Evolutionary conservation across 2,113 vertebrate species (phyloP).

Genomic region (Oncorhynchus kisutch): DNA sequence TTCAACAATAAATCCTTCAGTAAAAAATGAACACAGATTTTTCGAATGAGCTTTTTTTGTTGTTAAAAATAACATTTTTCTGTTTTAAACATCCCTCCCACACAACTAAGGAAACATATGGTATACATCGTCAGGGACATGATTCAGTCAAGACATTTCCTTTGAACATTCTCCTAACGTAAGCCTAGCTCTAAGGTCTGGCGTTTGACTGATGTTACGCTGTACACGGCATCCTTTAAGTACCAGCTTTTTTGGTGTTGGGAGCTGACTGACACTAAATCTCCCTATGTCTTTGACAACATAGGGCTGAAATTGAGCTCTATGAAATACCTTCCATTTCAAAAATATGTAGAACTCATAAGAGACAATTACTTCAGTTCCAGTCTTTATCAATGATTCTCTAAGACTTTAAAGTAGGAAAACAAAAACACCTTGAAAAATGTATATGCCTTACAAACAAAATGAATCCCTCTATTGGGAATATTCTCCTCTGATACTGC

Average conservation of each 20-base stretch:
- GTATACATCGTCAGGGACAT: constrained; percentile 1
- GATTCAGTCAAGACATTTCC: background rate
- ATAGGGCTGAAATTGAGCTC: background rate
- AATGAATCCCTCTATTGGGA: constrained; percentile 26
- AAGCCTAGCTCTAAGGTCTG: too few species aligned
- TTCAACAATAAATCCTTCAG: constrained; percentile 43
- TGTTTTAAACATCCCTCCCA: background rate
- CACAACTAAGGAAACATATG: background rate
- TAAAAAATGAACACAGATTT: constrained; percentile 48
- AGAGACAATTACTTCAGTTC: background rate
- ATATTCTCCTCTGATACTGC: constrained; percentile 43
- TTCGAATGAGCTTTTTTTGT: constrained; percentile 5
- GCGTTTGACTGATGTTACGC: background rate
- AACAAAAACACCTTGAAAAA: constrained; percentile 40
- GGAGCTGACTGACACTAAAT: background rate
- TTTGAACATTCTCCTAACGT: background rate
- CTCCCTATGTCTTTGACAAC: constrained; percentile 8
- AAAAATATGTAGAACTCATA: background rate
- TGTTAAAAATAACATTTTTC: constrained; percentile 23
- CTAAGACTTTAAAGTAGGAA: constrained; percentile 41
- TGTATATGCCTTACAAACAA: constrained; percentile 41
- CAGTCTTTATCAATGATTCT: background rate
- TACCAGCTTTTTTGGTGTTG: too few species aligned
- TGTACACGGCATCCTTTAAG: background rate
- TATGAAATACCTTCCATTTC: background rate